Conservation (phyloP, 2,797 vertebrate genomes). For the Spheniscus humboldti region DNA sequence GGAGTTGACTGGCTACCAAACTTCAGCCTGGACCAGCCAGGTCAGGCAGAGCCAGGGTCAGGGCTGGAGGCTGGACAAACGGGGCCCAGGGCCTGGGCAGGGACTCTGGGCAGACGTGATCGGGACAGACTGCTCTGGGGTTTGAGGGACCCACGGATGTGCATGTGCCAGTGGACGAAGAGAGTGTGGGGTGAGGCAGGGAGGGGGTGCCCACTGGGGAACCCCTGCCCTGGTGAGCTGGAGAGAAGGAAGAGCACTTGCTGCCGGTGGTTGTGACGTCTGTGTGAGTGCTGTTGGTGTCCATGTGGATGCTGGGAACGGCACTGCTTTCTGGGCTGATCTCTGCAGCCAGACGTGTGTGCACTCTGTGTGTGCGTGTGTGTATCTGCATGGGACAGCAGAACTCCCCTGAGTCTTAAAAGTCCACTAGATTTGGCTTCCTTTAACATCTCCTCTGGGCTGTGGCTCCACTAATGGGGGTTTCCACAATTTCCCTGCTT, state of each 20-base stretch:
- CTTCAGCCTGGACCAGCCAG: neutral
- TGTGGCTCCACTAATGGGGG: neutral
- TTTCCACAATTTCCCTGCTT: neutral
- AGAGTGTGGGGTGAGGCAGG: neutral
- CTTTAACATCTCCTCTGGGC: neutral
- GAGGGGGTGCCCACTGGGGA: neutral
- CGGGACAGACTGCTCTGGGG: neutral
- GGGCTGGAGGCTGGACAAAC: neutral
- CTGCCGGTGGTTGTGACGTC: accelerated
- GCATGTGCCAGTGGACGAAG: accelerated
- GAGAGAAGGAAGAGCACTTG: neutral
- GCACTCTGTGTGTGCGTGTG: neutral
- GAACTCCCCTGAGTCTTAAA: neutral
- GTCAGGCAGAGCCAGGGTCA: neutral
- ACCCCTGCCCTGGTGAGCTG: neutral
- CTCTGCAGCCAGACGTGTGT: neutral
- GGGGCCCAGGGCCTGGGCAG: neutral
- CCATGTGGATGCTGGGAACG: neutral
- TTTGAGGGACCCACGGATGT: accelerated
- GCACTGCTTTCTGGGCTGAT: neutral
- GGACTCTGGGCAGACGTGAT: neutral
- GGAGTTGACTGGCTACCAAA: neutral
- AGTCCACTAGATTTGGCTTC: neutral
- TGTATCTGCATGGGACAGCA: accelerated
- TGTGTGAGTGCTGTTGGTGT: neutral